Evolutionary conservation across 2,113 vertebrate genomes (phyloP).

Genomic region (Pyrgilauda ruficollis): DNA sequence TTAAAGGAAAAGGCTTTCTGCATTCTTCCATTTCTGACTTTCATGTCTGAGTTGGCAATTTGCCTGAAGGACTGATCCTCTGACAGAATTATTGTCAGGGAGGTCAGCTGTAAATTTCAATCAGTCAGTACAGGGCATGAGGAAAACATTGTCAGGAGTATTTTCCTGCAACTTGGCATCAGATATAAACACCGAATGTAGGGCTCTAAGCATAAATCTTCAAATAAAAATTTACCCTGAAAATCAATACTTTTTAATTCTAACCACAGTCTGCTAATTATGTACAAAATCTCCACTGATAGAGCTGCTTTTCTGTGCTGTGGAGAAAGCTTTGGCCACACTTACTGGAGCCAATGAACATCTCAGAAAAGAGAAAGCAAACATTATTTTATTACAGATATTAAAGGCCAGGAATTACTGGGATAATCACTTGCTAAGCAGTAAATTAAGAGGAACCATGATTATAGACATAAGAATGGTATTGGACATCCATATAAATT

Average conservation of each 20-base stretch:
- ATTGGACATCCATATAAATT: neutral
- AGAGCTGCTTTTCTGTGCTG: neutral
- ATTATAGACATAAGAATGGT: neutral
- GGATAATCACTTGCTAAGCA: constrained; percentile 1
- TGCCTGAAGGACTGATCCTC: neutral
- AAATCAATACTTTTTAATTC: constrained; percentile 3
- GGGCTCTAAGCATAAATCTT: neutral
- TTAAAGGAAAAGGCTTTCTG: neutral
- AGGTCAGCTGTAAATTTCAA: constrained; percentile 50
- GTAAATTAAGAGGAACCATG: neutral
- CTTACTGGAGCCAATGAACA: neutral
- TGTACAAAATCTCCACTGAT: neutral
- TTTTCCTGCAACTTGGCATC: constrained; percentile 23
- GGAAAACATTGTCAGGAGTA: constrained; percentile 29
- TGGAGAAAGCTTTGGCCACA: neutral
- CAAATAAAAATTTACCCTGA: constrained; percentile 7
- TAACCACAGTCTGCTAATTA: neutral
- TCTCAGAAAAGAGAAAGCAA: neutral
- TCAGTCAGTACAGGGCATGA: constrained; percentile 12
- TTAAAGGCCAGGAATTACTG: neutral
- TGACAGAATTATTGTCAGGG: constrained; percentile 37
- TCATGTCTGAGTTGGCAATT: constrained; percentile 34
- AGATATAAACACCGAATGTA: neutral
- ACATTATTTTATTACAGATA: constrained; percentile 11
- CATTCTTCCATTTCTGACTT: constrained; percentile 21